Evolutionary conservation across 1,140 invertebrate genomes (phyloP).

Genomic region (Euura saliciscinereae): DNA sequence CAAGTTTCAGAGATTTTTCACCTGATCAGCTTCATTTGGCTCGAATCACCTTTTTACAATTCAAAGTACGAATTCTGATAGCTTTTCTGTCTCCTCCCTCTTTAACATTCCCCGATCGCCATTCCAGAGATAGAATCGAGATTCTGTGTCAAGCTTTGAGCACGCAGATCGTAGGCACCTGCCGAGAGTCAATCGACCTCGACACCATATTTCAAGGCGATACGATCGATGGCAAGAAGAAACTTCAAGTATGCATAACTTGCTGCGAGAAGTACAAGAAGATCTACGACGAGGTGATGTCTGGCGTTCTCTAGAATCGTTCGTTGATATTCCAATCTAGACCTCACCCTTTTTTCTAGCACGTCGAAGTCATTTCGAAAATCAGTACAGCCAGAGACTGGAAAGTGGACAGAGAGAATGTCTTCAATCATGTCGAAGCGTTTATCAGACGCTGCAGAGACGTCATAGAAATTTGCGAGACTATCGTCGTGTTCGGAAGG

Average conservation of each 20-base stretch:
- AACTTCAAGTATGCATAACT: constrained; percentile 75
- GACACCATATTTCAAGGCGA: constrained; percentile 72
- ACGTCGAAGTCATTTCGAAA: constrained; percentile 42
- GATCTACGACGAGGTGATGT: constrained; percentile 67
- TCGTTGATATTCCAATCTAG: neutral
- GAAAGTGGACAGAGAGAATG: constrained; percentile 73
- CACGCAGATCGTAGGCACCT: constrained; percentile 82
- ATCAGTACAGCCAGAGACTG: constrained; percentile 60
- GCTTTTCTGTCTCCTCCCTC: neutral
- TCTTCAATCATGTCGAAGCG: constrained; percentile 86
- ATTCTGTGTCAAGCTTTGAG: constrained; percentile 78
- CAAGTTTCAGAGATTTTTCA: constrained; percentile 76
- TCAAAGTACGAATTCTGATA: constrained; percentile 39
- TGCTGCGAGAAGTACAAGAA: constrained; percentile 78
- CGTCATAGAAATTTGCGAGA: constrained; percentile 81
- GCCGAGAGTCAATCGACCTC: constrained; percentile 73
- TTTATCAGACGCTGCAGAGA: constrained; percentile 86
- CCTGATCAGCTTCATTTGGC: constrained; percentile 80
- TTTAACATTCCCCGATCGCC: neutral
- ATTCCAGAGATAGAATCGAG: constrained; percentile 67
- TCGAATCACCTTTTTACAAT: constrained; percentile 81
- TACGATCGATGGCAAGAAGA: constrained; percentile 69
- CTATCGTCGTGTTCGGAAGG: constrained; percentile 76
- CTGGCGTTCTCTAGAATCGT: neutral
- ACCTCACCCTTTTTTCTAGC: constrained; percentile 24